Evolutionary conservation across 30 jellyfish, hydroid and myxozoan genomes (phyloP), one percentile per base, ranked within the genome.

Genomic region (Hydractinia symbiolongicarpus): DNA sequence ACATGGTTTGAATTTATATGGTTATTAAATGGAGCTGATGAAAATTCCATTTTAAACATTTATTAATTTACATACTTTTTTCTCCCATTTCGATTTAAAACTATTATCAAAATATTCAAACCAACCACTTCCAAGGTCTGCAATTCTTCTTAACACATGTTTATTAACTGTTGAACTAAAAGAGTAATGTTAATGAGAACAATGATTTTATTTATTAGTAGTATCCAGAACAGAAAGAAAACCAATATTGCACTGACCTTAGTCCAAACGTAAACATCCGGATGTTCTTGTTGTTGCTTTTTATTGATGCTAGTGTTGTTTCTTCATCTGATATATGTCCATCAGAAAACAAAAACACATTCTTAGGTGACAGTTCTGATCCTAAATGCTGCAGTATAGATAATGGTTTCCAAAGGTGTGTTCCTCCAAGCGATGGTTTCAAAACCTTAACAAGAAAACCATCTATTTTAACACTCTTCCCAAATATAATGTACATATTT

Each of bases 281-380:
- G 50, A 86, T 66, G 7, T 76, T 55, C 44, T 70, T 67, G 50
- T 84, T 50, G 58, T 53, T n/a, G 49, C 66, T 77, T 74, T 61
- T 19, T 1, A 85, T 55, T 16, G 88, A 61, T 11, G 92, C 82
- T 73, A 85, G 76, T 9, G 97, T 81, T 50, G 84, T 16, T n/a
- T 73, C 80, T 71, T 90, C 97, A 21, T 90, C 97, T 53, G 92
- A 76, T 55, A 84, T 79, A 70, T 84, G 91, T 8, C 97, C 97
- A 72, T 90, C 97, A 11, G 97, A 90, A 14, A 90, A 57, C 62
- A 90, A 66, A 53, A 90, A 85, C 7, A 85, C 66, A 70, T 90
- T 90, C 72, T 76, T 76, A 8, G 89, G 93, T 7, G 40, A 78
- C n/a, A 76, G 82, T 4, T 88, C 87, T n/a, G 78, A 78, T 11